Evolutionary conservation across 1,140 invertebrate species (phyloP), one percentile per base, ranked within the genome.

Genomic region (Ceratina japonica): DNA sequence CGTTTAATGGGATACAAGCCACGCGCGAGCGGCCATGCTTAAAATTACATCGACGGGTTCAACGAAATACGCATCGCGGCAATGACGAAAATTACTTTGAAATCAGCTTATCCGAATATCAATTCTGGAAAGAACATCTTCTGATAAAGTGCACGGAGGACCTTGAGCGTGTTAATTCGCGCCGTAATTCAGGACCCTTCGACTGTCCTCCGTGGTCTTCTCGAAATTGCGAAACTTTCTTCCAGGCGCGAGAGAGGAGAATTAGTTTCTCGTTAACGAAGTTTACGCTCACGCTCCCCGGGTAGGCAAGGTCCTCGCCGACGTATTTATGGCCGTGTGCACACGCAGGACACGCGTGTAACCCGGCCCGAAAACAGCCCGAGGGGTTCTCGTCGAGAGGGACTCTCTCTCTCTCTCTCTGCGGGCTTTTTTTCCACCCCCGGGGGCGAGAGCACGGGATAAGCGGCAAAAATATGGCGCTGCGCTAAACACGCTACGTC

Each of bases 251-350:
- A 70, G 61, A 59, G 72, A 75, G 81, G 89, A 88, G 89, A 91
- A 91, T 91, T 91, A 91, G 90, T 90, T 88, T 88, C 88, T 91
- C 89, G 90, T 91, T 92, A 91, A 91, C 87, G 80, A 91, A 91
- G 87, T 92, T 91, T 91, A 90, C 88, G 88, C 84, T 89, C 72
- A 75, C 80, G 85, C 84, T 88, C 20, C 64, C 16, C 3, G 37
- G 66, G 16, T 24, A 71, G 72, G 56, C 76, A 54, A 15, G 52
- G 64, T 37, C 16, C 63, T 77, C 68, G 77, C 70, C 79, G 72
- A 80, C 79, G 80, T 88, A 90, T 90, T 90, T 88, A 90, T 90
- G 83, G 78, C 83, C 84, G 37, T 44, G 37, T 85, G 82, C 84
- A 79, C 85, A 89, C 82, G 86, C 83, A 86, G 83, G 85, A 88